A percentile compares a stretch with the other conserved stretches of the same genome.
phyloP scores from a whole-genome alignment of 2,888 invertebrate genomes.

The Lottia gigantea region DNA sequence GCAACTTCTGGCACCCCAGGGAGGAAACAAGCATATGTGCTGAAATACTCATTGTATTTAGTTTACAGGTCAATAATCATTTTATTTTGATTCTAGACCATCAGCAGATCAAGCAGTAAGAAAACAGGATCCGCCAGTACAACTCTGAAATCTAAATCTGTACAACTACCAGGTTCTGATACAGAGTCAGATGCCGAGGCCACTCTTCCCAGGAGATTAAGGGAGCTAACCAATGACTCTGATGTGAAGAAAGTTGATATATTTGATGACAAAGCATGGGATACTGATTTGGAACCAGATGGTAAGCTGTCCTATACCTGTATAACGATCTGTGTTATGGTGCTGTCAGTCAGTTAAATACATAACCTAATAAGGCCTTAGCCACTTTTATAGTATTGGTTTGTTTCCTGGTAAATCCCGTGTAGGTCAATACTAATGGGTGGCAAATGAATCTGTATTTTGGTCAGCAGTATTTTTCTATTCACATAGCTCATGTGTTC shows the following conservation, averaged over 20 bases:
- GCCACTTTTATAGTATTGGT: too few species aligned
- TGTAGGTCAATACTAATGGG: too few species aligned
- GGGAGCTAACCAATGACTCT: constrained; percentile 36
- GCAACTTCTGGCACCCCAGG: too few species aligned
- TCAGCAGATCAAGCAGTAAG: constrained; percentile 51
- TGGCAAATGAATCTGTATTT: too few species aligned
- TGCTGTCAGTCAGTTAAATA: too few species aligned
- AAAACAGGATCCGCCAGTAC: constrained; percentile 48
- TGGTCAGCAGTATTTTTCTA: too few species aligned
- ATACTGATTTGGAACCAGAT: constrained; percentile 65
- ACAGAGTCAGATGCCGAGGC: constrained; percentile 52
- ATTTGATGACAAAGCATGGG: constrained; percentile 61
- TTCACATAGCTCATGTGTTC: too few species aligned
- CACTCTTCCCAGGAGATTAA: constrained; percentile 38
- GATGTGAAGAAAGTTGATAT: constrained; percentile 46
- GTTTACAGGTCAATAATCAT: not conserved
- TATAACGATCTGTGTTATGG: too few species aligned
- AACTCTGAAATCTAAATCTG: constrained; percentile 30
- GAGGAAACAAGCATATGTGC: too few species aligned
- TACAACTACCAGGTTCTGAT: constrained; percentile 45
- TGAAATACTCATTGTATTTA: too few species aligned
- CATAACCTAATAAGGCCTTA: too few species aligned
- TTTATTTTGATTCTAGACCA: constrained; percentile 43
- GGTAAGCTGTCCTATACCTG: constrained; percentile 36
- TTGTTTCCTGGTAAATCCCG: too few species aligned